phyloP scores from a whole-genome alignment of 2,888 invertebrate genomes.

The Trilocha varians region DNA sequence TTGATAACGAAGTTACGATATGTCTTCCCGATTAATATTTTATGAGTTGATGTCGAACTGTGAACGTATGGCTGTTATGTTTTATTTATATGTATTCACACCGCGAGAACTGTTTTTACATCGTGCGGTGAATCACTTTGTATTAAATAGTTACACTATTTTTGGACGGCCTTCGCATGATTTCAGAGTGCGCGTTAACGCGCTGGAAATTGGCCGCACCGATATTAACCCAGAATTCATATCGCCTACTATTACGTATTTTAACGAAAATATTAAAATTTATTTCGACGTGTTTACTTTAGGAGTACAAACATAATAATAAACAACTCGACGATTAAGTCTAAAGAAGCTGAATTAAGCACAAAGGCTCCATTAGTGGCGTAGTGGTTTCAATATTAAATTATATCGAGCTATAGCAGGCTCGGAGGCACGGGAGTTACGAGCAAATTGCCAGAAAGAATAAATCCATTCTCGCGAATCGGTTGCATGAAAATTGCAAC shows the following conservation, averaged over 20 bases:
- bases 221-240: constrained; percentile 45
- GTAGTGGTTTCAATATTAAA: constrained; percentile 42
- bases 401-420: constrained; percentile 43
- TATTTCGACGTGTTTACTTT: background rate
- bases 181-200: constrained; percentile 51
- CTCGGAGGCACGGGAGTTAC: constrained; percentile 33
- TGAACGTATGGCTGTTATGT: constrained; percentile 23
- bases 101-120: constrained; percentile 30
- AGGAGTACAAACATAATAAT: constrained; percentile 21
- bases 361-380: constrained; percentile 41
- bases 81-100: constrained; percentile 26
- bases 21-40: constrained; percentile 24
- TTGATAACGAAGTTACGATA: constrained; percentile 31
- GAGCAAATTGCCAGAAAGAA: constrained; percentile 63
- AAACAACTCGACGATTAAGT: constrained; percentile 20
- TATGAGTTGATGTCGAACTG: constrained; percentile 24
- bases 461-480: constrained; percentile 61
- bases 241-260: constrained; percentile 33
- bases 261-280: background rate
- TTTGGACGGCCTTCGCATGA: constrained; percentile 63
- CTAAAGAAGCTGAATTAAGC: constrained; percentile 30
- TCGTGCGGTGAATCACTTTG: constrained; percentile 46
- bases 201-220: constrained; percentile 48
- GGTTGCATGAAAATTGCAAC: constrained; percentile 69
- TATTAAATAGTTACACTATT: constrained; percentile 59